Evolutionary conservation across 2,797 vertebrate species (phyloP).

Genomic region (Sebastes nivosus): DNA sequence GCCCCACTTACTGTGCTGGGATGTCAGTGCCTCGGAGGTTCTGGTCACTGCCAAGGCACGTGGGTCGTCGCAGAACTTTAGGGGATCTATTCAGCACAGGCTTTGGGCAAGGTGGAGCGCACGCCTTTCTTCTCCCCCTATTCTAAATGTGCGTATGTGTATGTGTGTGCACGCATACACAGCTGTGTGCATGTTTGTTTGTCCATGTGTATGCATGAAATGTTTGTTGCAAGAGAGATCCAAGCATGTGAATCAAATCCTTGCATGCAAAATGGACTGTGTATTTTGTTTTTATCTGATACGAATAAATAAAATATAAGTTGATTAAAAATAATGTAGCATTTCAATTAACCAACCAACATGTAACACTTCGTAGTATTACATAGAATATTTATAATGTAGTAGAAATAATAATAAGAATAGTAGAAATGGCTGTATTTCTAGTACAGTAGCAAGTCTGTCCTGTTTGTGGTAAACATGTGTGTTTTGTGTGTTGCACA

Average conservation of each 20-base stretch:
- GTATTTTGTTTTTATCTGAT: neutral
- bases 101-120: conserved; percentile 96
- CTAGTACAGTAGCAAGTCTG: conserved; percentile 22
- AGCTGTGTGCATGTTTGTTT: conserved; percentile 34
- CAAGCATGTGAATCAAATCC: conserved; percentile 54
- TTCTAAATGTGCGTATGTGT: conserved; percentile 44
- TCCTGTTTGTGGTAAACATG: conserved; percentile 37
- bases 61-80: conserved; percentile 94
- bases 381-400: neutral
- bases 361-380: neutral
- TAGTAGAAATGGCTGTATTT: neutral
- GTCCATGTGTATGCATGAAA: conserved; percentile 38
- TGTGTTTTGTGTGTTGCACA: conserved; percentile 60
- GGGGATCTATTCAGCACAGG: conserved; percentile 96
- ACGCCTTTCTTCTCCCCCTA: conserved; percentile 73
- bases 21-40: conserved; percentile 94
- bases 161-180: neutral
- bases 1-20: conserved; percentile 80
- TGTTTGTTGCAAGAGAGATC: conserved; percentile 51
- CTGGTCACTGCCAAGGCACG: conserved; percentile 95
- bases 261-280: conserved; percentile 45
- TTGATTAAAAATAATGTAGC: neutral
- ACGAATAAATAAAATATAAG: neutral
- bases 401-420: neutral
- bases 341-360: conserved; percentile 32